Conservation (phyloP, 92 coral and sea anemone species). For the Palythoa caribaeorum region DNA sequence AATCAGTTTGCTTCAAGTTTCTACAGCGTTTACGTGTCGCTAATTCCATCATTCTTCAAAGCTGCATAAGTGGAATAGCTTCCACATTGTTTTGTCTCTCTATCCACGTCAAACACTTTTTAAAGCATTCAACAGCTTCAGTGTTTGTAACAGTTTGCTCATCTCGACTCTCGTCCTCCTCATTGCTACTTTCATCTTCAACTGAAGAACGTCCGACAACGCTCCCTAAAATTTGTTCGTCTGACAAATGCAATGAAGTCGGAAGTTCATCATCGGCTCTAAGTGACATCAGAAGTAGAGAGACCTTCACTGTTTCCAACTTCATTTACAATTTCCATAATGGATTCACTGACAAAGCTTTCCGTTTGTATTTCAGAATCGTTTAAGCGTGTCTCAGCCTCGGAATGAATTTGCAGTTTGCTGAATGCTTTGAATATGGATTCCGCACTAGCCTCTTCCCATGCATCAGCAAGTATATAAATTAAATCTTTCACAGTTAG, state of each 20-base stretch:
- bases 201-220: conserved; percentile 33
- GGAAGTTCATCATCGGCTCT: conserved; percentile 42
- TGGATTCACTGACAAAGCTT: conserved; percentile 22
- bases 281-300: conserved; percentile 34
- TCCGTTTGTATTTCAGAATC: conserved; percentile 34
- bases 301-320: conserved; percentile 11
- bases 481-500: conserved; percentile 50
- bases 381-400: background rate
- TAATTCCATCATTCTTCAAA: too few relatives aligned
- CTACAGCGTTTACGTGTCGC: too few relatives aligned
- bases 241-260: conserved; percentile 36
- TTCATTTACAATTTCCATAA: conserved; percentile 32
- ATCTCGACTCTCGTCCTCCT: conserved; percentile 45
- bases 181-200: conserved; percentile 47
- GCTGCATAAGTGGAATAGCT: too few relatives aligned
- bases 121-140: conserved; percentile 43
- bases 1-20: too few relatives aligned
- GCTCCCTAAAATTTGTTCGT: conserved; percentile 49
- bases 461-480: conserved; percentile 47
- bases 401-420: conserved; percentile 40
- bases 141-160: background rate
- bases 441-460: conserved; percentile 44
- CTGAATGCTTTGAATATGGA: conserved; percentile 52
- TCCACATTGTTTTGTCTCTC: conserved; percentile 34
- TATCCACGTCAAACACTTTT: conserved; percentile 49